phyloP scores from a whole-genome alignment of 2,888 invertebrate genomes.

The Malthinus seriepunctatus region DNA sequence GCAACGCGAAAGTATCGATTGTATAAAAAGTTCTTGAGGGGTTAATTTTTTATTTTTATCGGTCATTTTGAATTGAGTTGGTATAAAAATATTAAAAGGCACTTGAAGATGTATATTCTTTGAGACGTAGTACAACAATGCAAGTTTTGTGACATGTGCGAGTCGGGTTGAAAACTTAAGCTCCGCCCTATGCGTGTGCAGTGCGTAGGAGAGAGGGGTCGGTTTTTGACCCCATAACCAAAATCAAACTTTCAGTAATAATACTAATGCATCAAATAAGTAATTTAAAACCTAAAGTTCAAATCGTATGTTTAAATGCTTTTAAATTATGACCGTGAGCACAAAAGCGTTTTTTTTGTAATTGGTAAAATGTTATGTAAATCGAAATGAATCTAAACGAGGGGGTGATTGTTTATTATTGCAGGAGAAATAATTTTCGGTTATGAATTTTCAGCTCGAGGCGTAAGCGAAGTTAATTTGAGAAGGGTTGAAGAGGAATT shows the following conservation, averaged over 20 bases:
- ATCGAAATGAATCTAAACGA: too few species aligned
- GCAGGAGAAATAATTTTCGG: too few species aligned
- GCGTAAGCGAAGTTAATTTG: too few species aligned
- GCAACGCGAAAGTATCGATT: constrained; percentile 46
- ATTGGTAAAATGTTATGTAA: too few species aligned
- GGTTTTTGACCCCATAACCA: constrained; percentile 50
- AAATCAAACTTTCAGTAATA: constrained; percentile 11
- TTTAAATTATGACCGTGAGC: too few species aligned
- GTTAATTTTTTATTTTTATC: constrained; percentile 36
- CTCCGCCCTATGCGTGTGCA: constrained; percentile 52
- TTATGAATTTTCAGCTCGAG: too few species aligned
- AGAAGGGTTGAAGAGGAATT: too few species aligned
- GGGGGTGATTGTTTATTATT: too few species aligned
- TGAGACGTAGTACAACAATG: constrained; percentile 43
- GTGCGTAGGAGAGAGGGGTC: constrained; percentile 44
- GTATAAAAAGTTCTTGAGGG: constrained; percentile 45
- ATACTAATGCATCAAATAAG: constrained; percentile 10
- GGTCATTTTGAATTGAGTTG: constrained; percentile 11
- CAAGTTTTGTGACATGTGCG: constrained; percentile 44
- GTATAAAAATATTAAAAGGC: constrained; percentile 24
- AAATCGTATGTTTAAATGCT: not conserved
- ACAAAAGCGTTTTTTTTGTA: too few species aligned
- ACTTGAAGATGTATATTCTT: constrained; percentile 33
- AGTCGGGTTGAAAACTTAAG: constrained; percentile 41
- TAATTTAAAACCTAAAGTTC: constrained; percentile 9